Evolutionary conservation across 2,888 invertebrate genomes (phyloP), one percentile per base, ranked within the genome.

Genomic region (Andrena hattorfiana): DNA sequence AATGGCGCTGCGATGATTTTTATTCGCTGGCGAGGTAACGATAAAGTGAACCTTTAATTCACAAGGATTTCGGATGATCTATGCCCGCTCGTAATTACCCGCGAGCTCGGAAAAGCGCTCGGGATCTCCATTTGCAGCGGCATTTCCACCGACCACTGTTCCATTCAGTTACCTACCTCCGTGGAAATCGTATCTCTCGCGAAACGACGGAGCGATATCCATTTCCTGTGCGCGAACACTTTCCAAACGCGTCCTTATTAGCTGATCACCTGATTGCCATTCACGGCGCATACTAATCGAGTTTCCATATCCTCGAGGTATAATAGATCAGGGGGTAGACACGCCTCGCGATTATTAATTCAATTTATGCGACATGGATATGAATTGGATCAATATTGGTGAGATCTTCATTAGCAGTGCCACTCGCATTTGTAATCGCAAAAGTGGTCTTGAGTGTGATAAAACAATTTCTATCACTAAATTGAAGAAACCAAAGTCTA

Each of bases 311-410:
- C 79, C 79, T 48, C 70, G 7, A 51, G 60, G 59, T 54, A 79
- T 42, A 42, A 42, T 42, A 42, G 78, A 79, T 79, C 78, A 20
- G 32, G 49, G 10, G 69, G 30, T 64, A 70, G 79, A 80, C 70
- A 60, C 59, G 60, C 16, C 42, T n/a, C 51, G 66, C 64, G 79
- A 64, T 51, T 79, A 80, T 71, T 80, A 80, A 80, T 80, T 79
- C 78, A 60, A 70, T 78, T 79, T 54, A 64, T 30, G 42, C 79
- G 49, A 6, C 64, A 30, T 64, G 51, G 70, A 54, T 32, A 51
- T 66, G 23, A 71, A 77, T 69, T 69, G 64, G 49, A 56, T 35
- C 42, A 30, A 48, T 77, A 77, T 63, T 62, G 28, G 20, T 30
- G 48, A 28, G 28, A 64, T 56, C 26, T 42, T 26, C 35, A 35